Percentiles rank a stretch among this genome's conserved stretches.
Conservation (phyloP, 2,888 invertebrate species). For the Odiellus spinosus region DNA sequence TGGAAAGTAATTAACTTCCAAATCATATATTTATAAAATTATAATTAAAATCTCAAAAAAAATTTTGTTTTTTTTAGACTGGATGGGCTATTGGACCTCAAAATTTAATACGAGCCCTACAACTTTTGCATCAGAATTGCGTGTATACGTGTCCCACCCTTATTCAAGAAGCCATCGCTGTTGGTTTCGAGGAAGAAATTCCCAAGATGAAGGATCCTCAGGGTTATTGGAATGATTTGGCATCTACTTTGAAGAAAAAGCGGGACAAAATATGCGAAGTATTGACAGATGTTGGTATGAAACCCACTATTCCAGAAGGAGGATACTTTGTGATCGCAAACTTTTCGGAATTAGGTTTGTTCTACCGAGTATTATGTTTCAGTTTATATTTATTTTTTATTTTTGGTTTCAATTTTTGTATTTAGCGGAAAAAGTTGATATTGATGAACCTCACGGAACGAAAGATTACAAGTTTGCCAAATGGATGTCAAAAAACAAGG, state of each 20-base stretch:
- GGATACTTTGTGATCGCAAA: conserved; percentile 96
- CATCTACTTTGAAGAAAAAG: conserved; percentile 56
- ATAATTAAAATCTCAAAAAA: no score
- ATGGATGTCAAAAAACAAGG: conserved; percentile 75
- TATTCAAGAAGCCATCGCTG: conserved; percentile 71
- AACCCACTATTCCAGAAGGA: conserved; percentile 81
- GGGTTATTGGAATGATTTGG: conserved; percentile 64
- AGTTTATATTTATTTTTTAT: not conserved
- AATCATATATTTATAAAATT: not conserved
- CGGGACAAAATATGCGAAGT: conserved; percentile 61
- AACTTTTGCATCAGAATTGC: conserved; percentile 80
- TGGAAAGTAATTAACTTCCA: conserved; percentile 47
- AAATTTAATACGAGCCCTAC: conserved; percentile 57
- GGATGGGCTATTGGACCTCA: conserved; percentile 93
- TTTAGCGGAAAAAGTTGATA: conserved; percentile 33
- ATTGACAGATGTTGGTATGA: conserved; percentile 62
- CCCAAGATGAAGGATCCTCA: conserved; percentile 49
- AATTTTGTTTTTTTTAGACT: no score
- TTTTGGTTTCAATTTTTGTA: no score
- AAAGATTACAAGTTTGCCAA: conserved; percentile 82
- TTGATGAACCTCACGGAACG: conserved; percentile 42
- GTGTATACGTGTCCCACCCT: conserved; percentile 76
- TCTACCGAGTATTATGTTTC: no score
- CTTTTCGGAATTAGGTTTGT: conserved; percentile 50
- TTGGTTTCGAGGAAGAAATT: conserved; percentile 72